A percentile compares a stretch with the other conserved stretches of the same genome.
Evolutionary conservation across 2,113 vertebrate genomes (phyloP).

Genomic region (Miniopterus natalensis): DNA sequence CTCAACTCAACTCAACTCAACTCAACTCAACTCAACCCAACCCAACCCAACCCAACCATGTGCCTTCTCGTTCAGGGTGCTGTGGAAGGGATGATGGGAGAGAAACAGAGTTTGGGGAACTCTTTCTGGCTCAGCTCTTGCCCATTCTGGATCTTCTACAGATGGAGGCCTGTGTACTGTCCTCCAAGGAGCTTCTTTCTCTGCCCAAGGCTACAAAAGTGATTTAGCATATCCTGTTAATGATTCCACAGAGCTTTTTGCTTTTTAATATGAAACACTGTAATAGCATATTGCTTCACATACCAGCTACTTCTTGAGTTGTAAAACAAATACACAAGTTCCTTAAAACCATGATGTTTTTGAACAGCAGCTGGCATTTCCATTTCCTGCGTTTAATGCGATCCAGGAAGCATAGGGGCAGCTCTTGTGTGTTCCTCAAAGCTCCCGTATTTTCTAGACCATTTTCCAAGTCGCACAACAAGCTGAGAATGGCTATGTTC

Average conservation of each 20-base stretch:
- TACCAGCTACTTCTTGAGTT: background rate
- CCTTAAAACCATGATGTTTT: background rate
- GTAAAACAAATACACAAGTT: background rate
- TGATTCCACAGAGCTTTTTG: background rate
- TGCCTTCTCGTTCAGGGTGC: background rate
- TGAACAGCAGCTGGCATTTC: background rate
- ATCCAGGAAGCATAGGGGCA: background rate
- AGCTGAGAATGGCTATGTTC: background rate
- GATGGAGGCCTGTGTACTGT: background rate
- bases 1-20: too few species aligned
- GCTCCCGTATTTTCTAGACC: background rate
- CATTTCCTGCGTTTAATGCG: background rate
- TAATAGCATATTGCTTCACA: background rate
- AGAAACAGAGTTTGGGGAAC: background rate
- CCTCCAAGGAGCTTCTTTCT: background rate
- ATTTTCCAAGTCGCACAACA: background rate
- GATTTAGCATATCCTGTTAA: background rate
- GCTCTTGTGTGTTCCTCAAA: background rate
- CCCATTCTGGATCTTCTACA: background rate
- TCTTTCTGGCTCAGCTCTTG: background rate
- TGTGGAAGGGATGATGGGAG: background rate
- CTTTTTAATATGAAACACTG: background rate
- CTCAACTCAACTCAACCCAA: too few species aligned
- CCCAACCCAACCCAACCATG: background rate
- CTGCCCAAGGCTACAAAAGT: background rate